These are phyloP conservation scores for Argentina silus DNA, from an alignment of 2,797 vertebrate genomes.

Conservation along the genomic window DNA sequence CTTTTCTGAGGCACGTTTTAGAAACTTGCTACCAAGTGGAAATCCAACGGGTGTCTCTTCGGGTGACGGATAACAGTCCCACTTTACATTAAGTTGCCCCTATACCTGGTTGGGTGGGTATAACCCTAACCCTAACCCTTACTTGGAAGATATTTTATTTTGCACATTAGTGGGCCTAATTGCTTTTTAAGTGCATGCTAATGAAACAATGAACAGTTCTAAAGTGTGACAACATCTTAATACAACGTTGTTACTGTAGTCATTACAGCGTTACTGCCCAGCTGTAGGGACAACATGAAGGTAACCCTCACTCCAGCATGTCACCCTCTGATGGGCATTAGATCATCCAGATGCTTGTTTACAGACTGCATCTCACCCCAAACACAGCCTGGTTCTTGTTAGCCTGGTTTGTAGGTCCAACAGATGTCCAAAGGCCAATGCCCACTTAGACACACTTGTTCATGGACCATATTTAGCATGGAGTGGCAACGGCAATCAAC, in stretches of 20 bases:
- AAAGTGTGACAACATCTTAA: too few species aligned
- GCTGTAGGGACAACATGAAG: not conserved
- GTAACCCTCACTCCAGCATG: not conserved
- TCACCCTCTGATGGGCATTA: not conserved
- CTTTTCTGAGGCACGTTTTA: not conserved
- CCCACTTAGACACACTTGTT: conserved; percentile 18
- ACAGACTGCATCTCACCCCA: not conserved
- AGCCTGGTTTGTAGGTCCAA: conserved; percentile 25
- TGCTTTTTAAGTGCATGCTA: too few species aligned
- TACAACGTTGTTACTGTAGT: too few species aligned
- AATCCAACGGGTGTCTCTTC: not conserved
- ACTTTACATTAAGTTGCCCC: too few species aligned
- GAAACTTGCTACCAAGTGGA: not conserved
- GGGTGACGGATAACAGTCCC: not conserved
- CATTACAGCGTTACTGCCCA: too few species aligned
- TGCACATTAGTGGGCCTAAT: too few species aligned
- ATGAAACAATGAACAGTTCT: too few species aligned
- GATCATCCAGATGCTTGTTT: not conserved
- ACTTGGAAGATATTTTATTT: too few species aligned
- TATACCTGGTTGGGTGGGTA: too few species aligned
- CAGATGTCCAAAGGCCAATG: conserved; percentile 40
- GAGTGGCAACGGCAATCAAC: conserved; percentile 11
- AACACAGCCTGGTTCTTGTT: not conserved
- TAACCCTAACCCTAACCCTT: too few species aligned
- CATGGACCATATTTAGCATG: conserved; percentile 32